Percentiles rank a stretch among this genome's conserved stretches.
These are phyloP conservation scores for Urocitellus parryii DNA, from an alignment of 2,113 vertebrate genomes.

Conservation along the genomic window DNA sequence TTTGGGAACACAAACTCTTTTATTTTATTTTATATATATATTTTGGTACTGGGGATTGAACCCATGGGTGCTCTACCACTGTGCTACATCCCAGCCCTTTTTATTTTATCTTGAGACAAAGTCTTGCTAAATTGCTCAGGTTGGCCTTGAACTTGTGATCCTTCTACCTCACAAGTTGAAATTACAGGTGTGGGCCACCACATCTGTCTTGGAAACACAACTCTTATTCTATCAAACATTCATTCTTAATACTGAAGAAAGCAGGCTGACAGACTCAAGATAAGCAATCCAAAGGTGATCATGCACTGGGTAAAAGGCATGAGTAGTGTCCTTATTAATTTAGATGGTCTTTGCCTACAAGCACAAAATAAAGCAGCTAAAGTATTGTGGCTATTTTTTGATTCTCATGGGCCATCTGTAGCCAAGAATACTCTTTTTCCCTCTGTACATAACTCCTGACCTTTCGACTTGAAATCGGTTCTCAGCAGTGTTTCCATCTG, in stretches of 20 bases:
- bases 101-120: too few relatives aligned
- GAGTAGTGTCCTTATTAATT: conserved; percentile 4
- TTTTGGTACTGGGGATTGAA: too few relatives aligned
- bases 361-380: not conserved
- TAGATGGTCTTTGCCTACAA: not conserved
- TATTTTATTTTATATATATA: not conserved
- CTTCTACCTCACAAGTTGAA: too few relatives aligned
- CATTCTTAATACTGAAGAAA: not conserved
- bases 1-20: not conserved
- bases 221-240: not conserved
- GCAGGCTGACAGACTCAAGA: not conserved
- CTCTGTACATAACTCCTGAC: not conserved
- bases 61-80: too few relatives aligned
- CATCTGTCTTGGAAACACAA: not conserved
- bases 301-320: not conserved
- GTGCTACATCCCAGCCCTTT: too few relatives aligned
- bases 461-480: conserved; percentile 17
- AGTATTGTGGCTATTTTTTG: conserved; percentile 34
- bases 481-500: not conserved
- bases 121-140: too few relatives aligned
- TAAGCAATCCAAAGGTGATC: not conserved
- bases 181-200: too few relatives aligned
- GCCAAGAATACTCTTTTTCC: conserved; percentile 29
- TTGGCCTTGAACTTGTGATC: too few relatives aligned
- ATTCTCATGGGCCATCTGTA: conserved; percentile 1